Base-by-base conservation (phyloP, 2,113 vertebrate genomes). In the Orthochromis indermauri region DNA sequence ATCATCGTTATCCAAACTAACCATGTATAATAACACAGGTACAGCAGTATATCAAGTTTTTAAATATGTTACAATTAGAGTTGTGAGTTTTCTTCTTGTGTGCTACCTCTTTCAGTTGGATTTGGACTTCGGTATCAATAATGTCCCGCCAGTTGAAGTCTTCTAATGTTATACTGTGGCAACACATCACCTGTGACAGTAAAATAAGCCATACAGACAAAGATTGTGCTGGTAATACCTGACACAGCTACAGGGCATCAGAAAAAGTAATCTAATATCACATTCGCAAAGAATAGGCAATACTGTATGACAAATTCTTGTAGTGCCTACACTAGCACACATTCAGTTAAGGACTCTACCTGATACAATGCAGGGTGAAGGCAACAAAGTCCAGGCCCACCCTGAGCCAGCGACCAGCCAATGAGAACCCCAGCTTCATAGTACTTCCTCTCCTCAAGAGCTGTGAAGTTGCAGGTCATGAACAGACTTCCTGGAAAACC, bases 401-500 rank as follows among this genome's bases (percentile, higher is more conserved):
- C 93, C 2, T 96, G 95, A 90, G 85, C 59, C 80, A 96, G 40
- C 1, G 94, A 96, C 95, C 95, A 96, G 63, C 95, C 95, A 86
- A 94, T 94, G 35, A 96, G 90, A 86, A 95, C 88, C 1, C 94
- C 95, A 1, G 95, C 95, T 68, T 94, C 82, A 11, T 93, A 93
- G 76, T 96, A 96, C 78, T 83, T 93, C 84, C 85, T 53, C 21
- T 93, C 79, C 3, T 95, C 87, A 9, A 95, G 87, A 31, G 95
- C 94, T 17, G 78, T 81, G 26, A 94, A 91, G 89, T 96, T 88
- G 9, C 90, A 93, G 3, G 95, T 95, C 28, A 96, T 84, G 51
- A 96, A 87, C 31, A 94, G 61, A n/a, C 92, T 91, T 9, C 93
- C 93, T 1, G 92, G 92, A 3, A 5, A 81, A 45, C 96, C 96